Evolutionary conservation across 1,140 invertebrate genomes (phyloP), one percentile per base, ranked within the genome.

Genomic region (Pseudomyrmex sp.): DNA sequence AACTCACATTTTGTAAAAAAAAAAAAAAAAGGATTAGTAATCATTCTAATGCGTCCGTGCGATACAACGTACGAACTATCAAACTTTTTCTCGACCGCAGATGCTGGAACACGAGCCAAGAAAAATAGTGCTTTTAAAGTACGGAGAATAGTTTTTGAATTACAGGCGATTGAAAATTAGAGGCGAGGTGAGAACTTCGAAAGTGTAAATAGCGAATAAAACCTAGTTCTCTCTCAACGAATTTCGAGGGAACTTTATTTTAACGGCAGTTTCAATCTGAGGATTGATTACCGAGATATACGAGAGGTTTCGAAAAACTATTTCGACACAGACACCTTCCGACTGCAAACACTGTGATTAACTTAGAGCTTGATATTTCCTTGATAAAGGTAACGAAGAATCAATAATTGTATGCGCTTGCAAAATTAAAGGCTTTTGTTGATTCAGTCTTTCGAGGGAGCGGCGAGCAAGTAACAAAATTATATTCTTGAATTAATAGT

Each of bases 51-150:
- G 12, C 44, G 26, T 56, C 4, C 26, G 48, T 13, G 26, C n/a
- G 8, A 58, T 15, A 35, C 20, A 26, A 20, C 54, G 23, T 59
- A 61, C 35, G 46, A 46, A 62, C 54, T 18, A 59, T 48, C 23
- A 12, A 26, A 80, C 68, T 70, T 79, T 58, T 35, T 59, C 44
- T 35, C 46, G 35, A 72, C 54, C 76, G 54, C 54, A 66, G 44
- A 59, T 26, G 20, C 20, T 20, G 23, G 44, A 69, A 69, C 52
- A 20, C 35, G 20, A 59, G 54, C 20, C 9, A 80, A 80, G 76
- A 80, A 80, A 80, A 72, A 80, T 80, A 72, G n/a, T 44, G 66
- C 76, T 72, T 80, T 72, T 20, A 72, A 80, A 80, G 66, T 80
- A n/a, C 44, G 15, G 12, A 72, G 23, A n/a, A 80, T 80, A 80